Percentiles rank a stretch among this genome's conserved stretches.
phyloP scores from a whole-genome alignment of 1,140 invertebrate species.

The Pseudomyrmex dendroicus region DNA sequence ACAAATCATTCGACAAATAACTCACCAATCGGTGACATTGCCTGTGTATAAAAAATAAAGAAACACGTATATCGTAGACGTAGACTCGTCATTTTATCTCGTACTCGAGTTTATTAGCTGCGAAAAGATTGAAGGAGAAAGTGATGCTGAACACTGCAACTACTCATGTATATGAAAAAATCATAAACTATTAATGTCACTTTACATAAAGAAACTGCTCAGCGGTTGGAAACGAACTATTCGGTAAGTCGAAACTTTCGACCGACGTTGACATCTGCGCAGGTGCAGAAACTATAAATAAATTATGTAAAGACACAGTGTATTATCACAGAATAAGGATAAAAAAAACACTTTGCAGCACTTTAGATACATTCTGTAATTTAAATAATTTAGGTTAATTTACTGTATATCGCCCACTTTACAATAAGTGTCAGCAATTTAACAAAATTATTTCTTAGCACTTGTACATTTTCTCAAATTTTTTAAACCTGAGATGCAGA shows the following conservation, averaged over 20 bases:
- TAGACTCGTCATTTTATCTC: no score
- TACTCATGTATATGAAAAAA: no score
- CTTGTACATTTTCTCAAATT: not conserved
- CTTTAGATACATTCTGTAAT: constrained; percentile 9
- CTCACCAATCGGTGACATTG: no score
- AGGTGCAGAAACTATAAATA: constrained; percentile 10
- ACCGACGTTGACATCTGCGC: not conserved
- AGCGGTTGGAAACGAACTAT: not conserved
- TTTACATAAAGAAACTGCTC: no score
- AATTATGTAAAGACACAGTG: not conserved
- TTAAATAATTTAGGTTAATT: not conserved
- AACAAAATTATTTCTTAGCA: not conserved
- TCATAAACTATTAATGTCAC: no score
- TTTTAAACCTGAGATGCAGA: not conserved
- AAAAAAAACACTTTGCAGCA: not conserved
- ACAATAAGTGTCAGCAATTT: not conserved
- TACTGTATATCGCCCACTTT: not conserved
- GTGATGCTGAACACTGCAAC: no score
- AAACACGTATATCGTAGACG: no score
- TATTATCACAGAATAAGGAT: not conserved
- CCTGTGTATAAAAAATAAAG: no score
- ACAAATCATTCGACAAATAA: no score
- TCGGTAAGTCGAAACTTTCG: not conserved
- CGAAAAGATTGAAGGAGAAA: no score
- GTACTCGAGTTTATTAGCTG: no score